Conservation (phyloP, 2,113 vertebrate species). For the Muscicapa adusta region DNA sequence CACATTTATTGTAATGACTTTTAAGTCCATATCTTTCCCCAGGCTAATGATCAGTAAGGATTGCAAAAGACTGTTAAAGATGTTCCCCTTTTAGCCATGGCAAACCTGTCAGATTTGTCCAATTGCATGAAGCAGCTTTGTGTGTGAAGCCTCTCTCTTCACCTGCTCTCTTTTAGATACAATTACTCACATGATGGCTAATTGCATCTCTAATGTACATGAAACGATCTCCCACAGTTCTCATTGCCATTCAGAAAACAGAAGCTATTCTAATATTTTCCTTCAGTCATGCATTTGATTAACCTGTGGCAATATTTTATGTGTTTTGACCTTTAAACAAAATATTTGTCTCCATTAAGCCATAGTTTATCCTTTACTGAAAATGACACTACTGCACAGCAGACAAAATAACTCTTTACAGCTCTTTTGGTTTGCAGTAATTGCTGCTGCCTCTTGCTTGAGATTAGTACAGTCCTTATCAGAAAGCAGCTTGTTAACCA, state of each 20-base stretch:
- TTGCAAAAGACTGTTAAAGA: neutral
- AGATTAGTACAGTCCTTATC: neutral
- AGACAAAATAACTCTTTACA: neutral
- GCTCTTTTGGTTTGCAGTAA: neutral
- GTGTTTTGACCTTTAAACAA: conserved; percentile 35
- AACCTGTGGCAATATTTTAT: conserved; percentile 10
- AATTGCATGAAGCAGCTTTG: neutral
- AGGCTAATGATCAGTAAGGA: neutral
- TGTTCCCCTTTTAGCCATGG: neutral
- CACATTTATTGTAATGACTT: neutral
- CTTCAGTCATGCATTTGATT: neutral
- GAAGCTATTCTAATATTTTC: neutral
- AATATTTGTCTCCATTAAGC: conserved; percentile 18
- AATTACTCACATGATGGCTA: neutral
- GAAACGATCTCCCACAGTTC: neutral
- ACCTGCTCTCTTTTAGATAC: neutral
- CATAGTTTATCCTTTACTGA: neutral
- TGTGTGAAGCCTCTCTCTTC: neutral
- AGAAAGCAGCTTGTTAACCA: conserved; percentile 9
- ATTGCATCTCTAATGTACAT: neutral
- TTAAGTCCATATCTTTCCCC: neutral
- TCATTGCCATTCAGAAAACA: neutral
- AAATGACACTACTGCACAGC: neutral
- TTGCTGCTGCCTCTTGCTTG: neutral
- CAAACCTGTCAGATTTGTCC: neutral